These are phyloP conservation scores for Urosaurus nigricauda DNA, from an alignment of 2,797 vertebrate genomes.

Conservation along the genomic window DNA sequence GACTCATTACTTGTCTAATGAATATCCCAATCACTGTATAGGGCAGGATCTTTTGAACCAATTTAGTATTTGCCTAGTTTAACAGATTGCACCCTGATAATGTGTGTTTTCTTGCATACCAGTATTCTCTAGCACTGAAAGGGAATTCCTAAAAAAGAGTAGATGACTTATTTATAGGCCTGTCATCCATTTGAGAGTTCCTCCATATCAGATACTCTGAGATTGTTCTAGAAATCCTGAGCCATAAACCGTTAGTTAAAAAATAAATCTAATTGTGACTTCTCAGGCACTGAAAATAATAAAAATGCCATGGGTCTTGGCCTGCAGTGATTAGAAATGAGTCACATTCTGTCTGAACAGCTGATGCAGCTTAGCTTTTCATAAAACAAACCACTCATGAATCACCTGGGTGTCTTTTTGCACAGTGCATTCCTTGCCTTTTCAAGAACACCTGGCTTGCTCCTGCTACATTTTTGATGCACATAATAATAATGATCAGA, in stretches of 20 bases:
- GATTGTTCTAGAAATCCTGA: not conserved
- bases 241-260: conserved; percentile 5
- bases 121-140: not conserved
- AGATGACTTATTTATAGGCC: not conserved
- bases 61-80: not conserved
- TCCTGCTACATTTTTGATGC: not conserved
- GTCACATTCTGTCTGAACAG: conserved; percentile 15
- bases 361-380: conserved; percentile 1
- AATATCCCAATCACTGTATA: not conserved
- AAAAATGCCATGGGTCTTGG: conserved; percentile 32
- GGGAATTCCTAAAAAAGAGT: not conserved
- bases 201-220: not conserved
- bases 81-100: too few species aligned
- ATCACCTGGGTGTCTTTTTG: conserved; percentile 1
- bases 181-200: not conserved
- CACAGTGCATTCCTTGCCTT: not conserved
- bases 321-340: conserved; percentile 5
- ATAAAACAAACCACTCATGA: not conserved
- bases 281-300: conserved; percentile 17
- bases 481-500: not conserved
- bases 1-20: not conserved
- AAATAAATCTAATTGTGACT: conserved; percentile 16
- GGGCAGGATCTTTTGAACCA: not conserved
- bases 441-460: not conserved
- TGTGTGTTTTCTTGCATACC: not conserved